Base-by-base conservation (phyloP, 2,888 invertebrate species). In the Lysandra coridon region DNA sequence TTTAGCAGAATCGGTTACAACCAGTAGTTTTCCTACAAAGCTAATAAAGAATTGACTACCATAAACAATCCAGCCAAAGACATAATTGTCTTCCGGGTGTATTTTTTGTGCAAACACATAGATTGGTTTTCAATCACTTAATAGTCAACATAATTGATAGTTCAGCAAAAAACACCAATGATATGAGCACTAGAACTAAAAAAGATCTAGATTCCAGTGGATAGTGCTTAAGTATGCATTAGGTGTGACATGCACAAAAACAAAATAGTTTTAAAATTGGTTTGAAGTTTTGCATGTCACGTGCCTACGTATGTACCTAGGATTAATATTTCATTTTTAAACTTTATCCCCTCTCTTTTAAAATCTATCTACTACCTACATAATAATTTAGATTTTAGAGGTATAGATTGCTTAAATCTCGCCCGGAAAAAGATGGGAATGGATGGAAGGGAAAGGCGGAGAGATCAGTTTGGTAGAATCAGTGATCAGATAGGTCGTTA, bases 121-220 rank as follows among this genome's bases (percentile, higher is more conserved):
- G 14, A 69, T 69, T 69, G 69, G 33, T 69, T 69, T 33, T 69
- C 69, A 69, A 69, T 69, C 37, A 69, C 33, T 37, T 69, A 69
- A 69, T 69, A 37, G 69, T 69, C 69, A 14, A 30, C 69, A 69
- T 69, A 69, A 69, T 69, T 69, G 69, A 69, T 17, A 69, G 69
- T 69, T 69, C 17, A 37, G 37, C 69, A 69, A 69, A 69, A 69
- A 64, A 64, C 12, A 33, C 23, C 62, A 30, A 37, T 33, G 64
- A 69, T 69, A 69, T 37, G 69, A 69, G 30, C 64, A 69, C 64
- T 30, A 10, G 12, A 37, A 17, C 14, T 17, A 69, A 69, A 4
- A 33, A 69, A 69, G 37, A 69, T 69, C 69, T 33, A 69, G 6
- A 40, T 40, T 44, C 49, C 10, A 49, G 69, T 69, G 69, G 17